Base-by-base conservation (phyloP, 2,113 vertebrate species). In the Herpetotheres cachinnans region DNA sequence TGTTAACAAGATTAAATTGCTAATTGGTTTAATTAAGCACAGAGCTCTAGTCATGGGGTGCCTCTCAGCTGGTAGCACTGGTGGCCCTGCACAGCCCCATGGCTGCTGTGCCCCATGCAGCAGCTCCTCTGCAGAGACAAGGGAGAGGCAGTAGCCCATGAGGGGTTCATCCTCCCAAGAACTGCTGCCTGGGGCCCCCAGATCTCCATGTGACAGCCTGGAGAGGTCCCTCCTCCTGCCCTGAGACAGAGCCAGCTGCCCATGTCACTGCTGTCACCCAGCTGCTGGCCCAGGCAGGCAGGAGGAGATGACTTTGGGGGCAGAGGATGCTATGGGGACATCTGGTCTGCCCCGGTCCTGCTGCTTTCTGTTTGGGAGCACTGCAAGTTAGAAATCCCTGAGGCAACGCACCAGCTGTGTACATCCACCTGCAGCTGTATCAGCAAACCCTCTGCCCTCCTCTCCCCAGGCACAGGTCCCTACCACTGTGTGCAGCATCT, bases 1-100 rank as follows among this genome's bases (percentile, higher is more conserved):
- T 97, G 91, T 96, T 98, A 97, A 97, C 85, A 95, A 95, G 96
- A 96, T 97, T 93, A 96, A 94, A 92, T 91, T 86, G 93, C 89
- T 96, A 98, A 97, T 96, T 97, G 93, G 91, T 92, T 91, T 97
- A 95, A 97, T 97, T 95, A 94, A 85, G 71, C 88, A 20, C 87
- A 92, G 74, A 78, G 52, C 93, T 96, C 40, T 83, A 92, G 92
- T 91, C 94, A 42, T 17, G 54, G 46, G 59, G 49, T 95, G 87
- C 36, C 56, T 88, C 66, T 52, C 11, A 6, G 34, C 94, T 90
- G 70, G 90, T 21, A 76, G 70, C 4, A 1, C 52, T 77, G 36
- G 26, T 44, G 24, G 86, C 72, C 55, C 78, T 0, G 11, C 50
- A 63, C 67, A 86, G 54, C 86, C 67, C 3, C 0, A 13, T 7